Percentiles rank a stretch among this genome's conserved stretches.
Evolutionary conservation across 92 coral and sea anemone genomes (phyloP).

Genomic region (Scolanthus callimorphus): DNA sequence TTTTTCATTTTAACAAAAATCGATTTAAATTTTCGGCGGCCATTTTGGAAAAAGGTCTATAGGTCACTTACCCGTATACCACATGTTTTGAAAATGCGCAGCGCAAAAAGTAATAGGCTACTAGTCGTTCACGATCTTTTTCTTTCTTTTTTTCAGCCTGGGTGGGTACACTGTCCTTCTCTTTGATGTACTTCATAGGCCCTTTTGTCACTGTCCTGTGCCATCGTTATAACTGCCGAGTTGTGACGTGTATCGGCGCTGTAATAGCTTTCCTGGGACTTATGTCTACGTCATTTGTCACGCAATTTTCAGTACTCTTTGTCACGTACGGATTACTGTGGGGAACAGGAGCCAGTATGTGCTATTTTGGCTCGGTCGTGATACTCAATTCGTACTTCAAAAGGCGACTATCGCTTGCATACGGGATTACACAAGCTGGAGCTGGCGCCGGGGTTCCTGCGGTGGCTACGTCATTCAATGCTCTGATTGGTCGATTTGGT

Average conservation of each 20-base stretch:
- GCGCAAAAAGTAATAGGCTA: too few relatives aligned
- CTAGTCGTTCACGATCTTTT: too few relatives aligned
- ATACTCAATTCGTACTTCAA: slow-evolving; percentile 35
- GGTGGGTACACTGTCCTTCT: slow-evolving; percentile 71
- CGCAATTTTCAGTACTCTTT: slow-evolving; percentile 44
- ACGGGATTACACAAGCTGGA: slow-evolving; percentile 52
- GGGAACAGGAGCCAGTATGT: slow-evolving; percentile 73
- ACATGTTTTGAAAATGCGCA: too few relatives aligned
- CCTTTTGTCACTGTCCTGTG: slow-evolving; percentile 54
- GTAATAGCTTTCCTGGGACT: slow-evolving; percentile 43
- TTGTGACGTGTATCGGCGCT: slow-evolving; percentile 53
- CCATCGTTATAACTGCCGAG: slow-evolving; percentile 45
- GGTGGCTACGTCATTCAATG: slow-evolving; percentile 23
- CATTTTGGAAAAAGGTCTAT: too few relatives aligned
- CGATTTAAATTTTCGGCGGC: too few relatives aligned
- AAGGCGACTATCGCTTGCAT: slow-evolving; percentile 42
- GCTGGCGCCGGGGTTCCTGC: slow-evolving; percentile 60
- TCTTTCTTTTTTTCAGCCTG: slow-evolving; percentile 56
- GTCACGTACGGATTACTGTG: slow-evolving; percentile 62
- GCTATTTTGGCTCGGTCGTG: slow-evolving; percentile 64
- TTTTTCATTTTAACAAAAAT: too few relatives aligned
- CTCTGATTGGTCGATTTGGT: slow-evolving; percentile 8
- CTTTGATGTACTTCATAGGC: slow-evolving; percentile 62
- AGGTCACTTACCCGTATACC: too few relatives aligned
- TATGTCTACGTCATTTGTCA: slow-evolving; percentile 56